Conservation (phyloP, 2,113 vertebrate species). For the Aegotheles bennettii region DNA sequence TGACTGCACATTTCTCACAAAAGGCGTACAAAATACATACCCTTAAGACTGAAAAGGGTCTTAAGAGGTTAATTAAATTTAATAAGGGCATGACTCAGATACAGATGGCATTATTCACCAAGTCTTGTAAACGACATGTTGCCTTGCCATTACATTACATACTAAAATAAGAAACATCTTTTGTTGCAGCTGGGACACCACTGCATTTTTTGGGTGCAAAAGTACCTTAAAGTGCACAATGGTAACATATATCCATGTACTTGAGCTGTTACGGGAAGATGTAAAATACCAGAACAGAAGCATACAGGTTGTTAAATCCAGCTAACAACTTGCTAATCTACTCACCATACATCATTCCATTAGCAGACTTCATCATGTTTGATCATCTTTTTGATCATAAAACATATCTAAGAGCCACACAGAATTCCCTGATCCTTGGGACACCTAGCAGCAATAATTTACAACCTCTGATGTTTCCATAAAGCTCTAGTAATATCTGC, state of each 20-base stretch:
- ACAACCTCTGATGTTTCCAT: not conserved
- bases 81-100: slow-evolving; percentile 19
- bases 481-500: not conserved
- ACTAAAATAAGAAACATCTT: not conserved
- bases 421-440: not conserved
- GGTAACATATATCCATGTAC: not conserved
- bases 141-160: not conserved
- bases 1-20: not conserved
- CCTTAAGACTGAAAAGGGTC: not conserved
- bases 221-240: not conserved
- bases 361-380: not conserved
- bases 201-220: not conserved
- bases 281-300: not conserved
- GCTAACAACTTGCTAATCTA: not conserved
- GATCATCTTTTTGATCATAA: not conserved
- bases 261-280: not conserved
- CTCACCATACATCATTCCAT: not conserved
- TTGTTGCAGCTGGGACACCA: not conserved
- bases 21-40: not conserved
- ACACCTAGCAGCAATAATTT: not conserved
- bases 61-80: slow-evolving; percentile 48
- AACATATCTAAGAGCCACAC: not conserved
- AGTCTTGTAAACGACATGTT: not conserved
- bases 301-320: not conserved
- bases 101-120: not conserved